Base-by-base conservation (phyloP, 2,888 invertebrate genomes). In the Saturnia japonica region DNA sequence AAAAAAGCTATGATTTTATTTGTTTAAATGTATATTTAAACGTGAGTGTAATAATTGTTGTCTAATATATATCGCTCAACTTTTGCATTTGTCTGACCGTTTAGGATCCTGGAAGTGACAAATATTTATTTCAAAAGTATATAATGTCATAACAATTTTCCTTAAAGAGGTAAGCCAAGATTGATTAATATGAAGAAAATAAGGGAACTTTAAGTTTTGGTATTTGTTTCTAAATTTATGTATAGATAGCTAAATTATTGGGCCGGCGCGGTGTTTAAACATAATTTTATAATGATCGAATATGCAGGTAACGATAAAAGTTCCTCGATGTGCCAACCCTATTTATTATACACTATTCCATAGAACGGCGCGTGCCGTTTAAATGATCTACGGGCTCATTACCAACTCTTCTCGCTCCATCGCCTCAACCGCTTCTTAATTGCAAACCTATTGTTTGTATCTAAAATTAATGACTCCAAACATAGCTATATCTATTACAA, bases 361-460 rank as follows among this genome's bases (percentile, higher is more conserved):
- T 78, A 76, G 73, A 76, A 71, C 64, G 81, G 85, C 89, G 85
- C 90, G 89, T 88, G 90, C 89, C 87, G 78, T 76, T 80, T 82
- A 83, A 88, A 84, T 84, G 85, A 90, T 90, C 83, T 85, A 81
- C 76, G 74, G 79, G 77, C 82, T 85, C 85, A 86, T 88, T 86
- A 85, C 77, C 75, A 25, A 79, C 74, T 75, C 74, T 80, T 82
- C 70, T 75, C 69, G 77, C 72, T 72, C 69, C 76, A 74, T 74
- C 74, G 68, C 72, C 76, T 74, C 74, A 74, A 73, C 73, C 72
- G 68, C 67, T 40, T 34, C 64, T 64, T 75, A 77, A 78, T 74
- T 76, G 76, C 75, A 71, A 64, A 75, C 71, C 84, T 86, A 85
- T 88, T 87, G 85, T 88, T 83, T 80, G 79, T 73, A 78, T 77